A percentile compares a stretch with the other conserved stretches of the same genome.
Conservation (phyloP, 2,888 invertebrate species). For the Cistogaster globosa region DNA sequence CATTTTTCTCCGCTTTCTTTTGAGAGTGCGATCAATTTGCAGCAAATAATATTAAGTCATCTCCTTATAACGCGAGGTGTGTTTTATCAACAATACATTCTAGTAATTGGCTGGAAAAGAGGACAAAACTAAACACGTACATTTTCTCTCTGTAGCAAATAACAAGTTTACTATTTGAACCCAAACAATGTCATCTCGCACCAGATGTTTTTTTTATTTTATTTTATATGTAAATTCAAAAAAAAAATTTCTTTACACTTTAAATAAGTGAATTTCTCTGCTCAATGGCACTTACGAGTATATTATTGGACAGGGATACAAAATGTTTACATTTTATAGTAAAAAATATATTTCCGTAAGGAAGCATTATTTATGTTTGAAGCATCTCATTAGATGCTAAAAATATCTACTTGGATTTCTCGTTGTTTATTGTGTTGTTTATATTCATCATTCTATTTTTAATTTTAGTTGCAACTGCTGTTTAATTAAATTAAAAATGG, state of each 20-base stretch:
- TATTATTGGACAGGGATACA: neutral
- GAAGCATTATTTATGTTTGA: slow-evolving; percentile 59
- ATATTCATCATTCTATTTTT: neutral
- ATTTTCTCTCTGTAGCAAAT: slow-evolving; percentile 36
- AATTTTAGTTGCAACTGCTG: slow-evolving; percentile 35
- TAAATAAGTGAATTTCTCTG: neutral
- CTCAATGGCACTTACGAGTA: neutral
- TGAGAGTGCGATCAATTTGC: too few species aligned
- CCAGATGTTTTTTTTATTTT: slow-evolving; percentile 43
- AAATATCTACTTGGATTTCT: slow-evolving; percentile 10
- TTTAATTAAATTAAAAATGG: slow-evolving; percentile 22
- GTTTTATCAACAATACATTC: neutral
- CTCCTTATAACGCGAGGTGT: neutral
- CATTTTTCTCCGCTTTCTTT: too few species aligned
- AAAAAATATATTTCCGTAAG: slow-evolving; percentile 48
- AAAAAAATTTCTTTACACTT: too few species aligned
- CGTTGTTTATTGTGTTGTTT: slow-evolving; percentile 4
- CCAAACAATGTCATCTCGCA: slow-evolving; percentile 42
- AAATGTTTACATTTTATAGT: slow-evolving; percentile 24
- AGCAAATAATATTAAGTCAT: neutral
- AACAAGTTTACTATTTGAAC: slow-evolving; percentile 40
- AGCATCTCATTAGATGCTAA: slow-evolving; percentile 64
- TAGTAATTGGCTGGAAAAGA: slow-evolving; percentile 22
- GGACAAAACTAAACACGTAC: slow-evolving; percentile 42
- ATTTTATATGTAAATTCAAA: slow-evolving; percentile 7